Conservation (phyloP, 2,797 vertebrate species). For the Sebastes steindachneri region DNA sequence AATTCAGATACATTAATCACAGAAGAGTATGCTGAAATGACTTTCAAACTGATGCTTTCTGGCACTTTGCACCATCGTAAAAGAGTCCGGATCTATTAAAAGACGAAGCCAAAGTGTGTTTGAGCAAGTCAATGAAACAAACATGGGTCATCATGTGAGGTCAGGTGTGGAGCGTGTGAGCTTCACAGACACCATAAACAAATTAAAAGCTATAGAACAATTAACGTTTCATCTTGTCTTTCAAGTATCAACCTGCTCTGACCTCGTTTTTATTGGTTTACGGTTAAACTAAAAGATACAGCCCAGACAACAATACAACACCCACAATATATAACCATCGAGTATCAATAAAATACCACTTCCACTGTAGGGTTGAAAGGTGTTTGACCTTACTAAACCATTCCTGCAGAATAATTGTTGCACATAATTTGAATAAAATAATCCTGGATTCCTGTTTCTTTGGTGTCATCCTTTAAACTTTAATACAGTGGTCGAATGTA, state of each 20-base stretch:
- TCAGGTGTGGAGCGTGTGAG: neutral
- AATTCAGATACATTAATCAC: neutral
- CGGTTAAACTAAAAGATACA: neutral
- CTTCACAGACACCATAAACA: neutral
- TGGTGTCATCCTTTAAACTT: neutral
- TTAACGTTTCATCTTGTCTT: neutral
- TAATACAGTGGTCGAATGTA: neutral
- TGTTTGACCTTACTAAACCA: neutral
- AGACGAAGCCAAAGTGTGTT: neutral
- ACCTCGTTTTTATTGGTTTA: slow-evolving; percentile 35
- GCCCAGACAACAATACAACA: neutral
- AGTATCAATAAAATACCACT: neutral
- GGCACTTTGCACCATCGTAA: slow-evolving; percentile 22
- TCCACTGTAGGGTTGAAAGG: neutral
- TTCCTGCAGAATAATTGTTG: neutral
- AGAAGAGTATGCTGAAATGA: neutral
- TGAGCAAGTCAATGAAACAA: neutral
- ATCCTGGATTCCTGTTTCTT: neutral
- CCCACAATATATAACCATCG: neutral
- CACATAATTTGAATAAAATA: neutral
- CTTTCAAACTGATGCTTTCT: neutral
- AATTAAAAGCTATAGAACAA: neutral
- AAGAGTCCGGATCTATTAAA: neutral
- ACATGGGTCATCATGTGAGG: neutral
- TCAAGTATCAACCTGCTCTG: neutral